Conservation (phyloP, 2,113 vertebrate genomes). For the Crotalus tigris region DNA sequence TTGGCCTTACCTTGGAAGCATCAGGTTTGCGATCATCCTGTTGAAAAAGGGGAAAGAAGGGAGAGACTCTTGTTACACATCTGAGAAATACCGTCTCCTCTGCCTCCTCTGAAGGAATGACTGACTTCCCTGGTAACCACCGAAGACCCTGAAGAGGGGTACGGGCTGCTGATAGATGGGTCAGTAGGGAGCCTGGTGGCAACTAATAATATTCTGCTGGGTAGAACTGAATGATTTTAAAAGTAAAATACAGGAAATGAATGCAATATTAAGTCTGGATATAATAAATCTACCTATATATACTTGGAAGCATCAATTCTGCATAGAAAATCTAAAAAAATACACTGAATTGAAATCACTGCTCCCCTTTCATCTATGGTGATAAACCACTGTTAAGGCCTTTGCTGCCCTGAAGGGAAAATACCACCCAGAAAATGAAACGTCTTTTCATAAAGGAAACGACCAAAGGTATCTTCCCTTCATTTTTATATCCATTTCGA, state of each 20-base stretch:
- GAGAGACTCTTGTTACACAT: slow-evolving; percentile 26
- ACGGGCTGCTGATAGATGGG: not conserved
- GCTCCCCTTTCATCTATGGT: not conserved
- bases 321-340: not conserved
- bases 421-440: not conserved
- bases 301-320: not conserved
- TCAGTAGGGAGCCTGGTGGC: not conserved
- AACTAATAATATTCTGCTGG: not conserved
- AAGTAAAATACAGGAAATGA: not conserved
- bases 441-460: not conserved
- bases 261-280: not conserved
- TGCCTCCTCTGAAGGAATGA: not conserved
- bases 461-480: not conserved
- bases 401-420: not conserved
- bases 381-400: not conserved
- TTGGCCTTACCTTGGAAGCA: slow-evolving; percentile 75
- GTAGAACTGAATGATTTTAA: not conserved
- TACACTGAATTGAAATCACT: not conserved
- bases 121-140: not conserved
- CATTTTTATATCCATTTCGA: not conserved
- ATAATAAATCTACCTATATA: not conserved
- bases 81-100: slow-evolving; percentile 20
- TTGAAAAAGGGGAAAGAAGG: slow-evolving; percentile 34
- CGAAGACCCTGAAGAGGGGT: not conserved
- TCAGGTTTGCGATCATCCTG: slow-evolving; percentile 81